Evolutionary conservation across 2,797 vertebrate genomes (phyloP).

Genomic region (Enteromius mattozi): DNA sequence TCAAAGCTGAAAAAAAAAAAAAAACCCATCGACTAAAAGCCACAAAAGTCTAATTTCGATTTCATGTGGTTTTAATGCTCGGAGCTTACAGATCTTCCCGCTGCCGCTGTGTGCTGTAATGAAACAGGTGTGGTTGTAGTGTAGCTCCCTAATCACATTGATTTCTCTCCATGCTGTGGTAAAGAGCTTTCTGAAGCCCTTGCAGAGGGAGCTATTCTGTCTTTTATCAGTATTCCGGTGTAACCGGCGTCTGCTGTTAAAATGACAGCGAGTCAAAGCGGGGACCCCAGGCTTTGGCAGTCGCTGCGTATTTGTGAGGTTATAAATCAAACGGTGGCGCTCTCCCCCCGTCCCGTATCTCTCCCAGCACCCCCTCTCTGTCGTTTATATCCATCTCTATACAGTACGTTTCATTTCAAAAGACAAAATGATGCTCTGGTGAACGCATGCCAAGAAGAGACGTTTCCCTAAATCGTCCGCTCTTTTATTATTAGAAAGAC

Average conservation of each 20-base stretch:
- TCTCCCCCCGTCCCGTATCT: conserved; percentile 37
- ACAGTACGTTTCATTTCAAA: conserved; percentile 7
- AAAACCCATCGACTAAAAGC: background rate
- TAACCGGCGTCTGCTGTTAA: conserved; percentile 63
- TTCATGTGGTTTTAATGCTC: no score
- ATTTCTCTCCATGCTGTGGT: conserved; percentile 35
- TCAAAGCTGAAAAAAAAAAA: background rate
- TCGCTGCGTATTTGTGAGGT: conserved; percentile 73
- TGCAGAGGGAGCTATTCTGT: conserved; percentile 54
- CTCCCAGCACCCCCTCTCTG: conserved; percentile 19
- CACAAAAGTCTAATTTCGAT: background rate
- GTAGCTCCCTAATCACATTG: conserved; percentile 38
- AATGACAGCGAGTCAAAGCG: conserved; percentile 66
- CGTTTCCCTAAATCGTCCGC: background rate
- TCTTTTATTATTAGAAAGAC: background rate
- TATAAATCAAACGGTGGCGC: conserved; percentile 71
- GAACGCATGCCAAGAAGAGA: background rate
- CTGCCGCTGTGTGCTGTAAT: conserved; percentile 1
- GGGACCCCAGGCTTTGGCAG: conserved; percentile 69
- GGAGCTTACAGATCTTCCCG: background rate
- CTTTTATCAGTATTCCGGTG: conserved; percentile 49
- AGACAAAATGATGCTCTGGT: conserved; percentile 4
- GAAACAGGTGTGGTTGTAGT: conserved; percentile 41
- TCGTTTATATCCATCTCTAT: background rate
- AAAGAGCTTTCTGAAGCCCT: conserved; percentile 40